phyloP scores from a whole-genome alignment of 2,888 invertebrate genomes.

The Cheilosia impressa region DNA sequence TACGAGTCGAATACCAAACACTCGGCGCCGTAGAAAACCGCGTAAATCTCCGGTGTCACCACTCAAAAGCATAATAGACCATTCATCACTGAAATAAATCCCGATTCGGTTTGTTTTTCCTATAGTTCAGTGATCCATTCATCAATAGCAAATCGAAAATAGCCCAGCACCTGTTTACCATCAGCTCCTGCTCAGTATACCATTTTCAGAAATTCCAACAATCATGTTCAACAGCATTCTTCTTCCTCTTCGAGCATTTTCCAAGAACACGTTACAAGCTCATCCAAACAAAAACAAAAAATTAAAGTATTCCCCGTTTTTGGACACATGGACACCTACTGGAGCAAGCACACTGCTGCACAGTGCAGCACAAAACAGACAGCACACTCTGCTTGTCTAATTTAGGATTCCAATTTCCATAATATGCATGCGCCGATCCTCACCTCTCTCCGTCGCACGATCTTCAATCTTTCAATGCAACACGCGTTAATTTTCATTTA shows the following conservation, averaged over 20 bases:
- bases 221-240: constrained; percentile 32
- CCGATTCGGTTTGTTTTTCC: constrained; percentile 5
- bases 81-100: background rate
- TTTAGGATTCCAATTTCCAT: constrained; percentile 46
- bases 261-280: constrained; percentile 57
- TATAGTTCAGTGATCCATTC: constrained; percentile 26
- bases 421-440: constrained; percentile 8
- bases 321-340: constrained; percentile 70
- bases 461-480: constrained; percentile 55
- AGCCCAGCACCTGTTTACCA: constrained; percentile 34
- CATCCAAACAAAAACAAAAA: constrained; percentile 46
- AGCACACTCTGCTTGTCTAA: constrained; percentile 49
- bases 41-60: background rate
- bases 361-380: background rate
- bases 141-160: constrained; percentile 14
- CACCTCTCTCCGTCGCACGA: constrained; percentile 7
- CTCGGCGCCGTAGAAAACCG: no score
- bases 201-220: constrained; percentile 8
- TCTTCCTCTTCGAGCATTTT: constrained; percentile 24
- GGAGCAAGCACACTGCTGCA: constrained; percentile 8
- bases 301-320: constrained; percentile 35
- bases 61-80: background rate
- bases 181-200: background rate
- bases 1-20: no score
- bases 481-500: constrained; percentile 71